Conservation (phyloP, 2,113 vertebrate genomes). For the Calidris pygmaea region DNA sequence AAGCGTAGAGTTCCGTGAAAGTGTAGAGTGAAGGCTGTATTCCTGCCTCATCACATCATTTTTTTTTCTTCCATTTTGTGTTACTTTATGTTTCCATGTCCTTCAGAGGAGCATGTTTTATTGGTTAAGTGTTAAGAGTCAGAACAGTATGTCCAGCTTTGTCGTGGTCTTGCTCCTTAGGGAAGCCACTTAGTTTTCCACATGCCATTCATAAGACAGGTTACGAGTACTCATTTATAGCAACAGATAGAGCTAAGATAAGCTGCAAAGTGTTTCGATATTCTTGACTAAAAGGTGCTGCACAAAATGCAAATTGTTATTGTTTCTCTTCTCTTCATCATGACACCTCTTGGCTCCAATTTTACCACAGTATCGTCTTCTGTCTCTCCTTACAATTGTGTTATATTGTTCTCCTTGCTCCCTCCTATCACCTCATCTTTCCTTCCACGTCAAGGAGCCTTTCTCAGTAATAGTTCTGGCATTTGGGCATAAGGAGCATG, state of each 20-base stretch:
- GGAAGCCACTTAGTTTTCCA: background rate
- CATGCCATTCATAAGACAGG: background rate
- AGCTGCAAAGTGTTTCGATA: background rate
- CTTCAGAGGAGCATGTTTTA: background rate
- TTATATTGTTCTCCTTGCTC: background rate
- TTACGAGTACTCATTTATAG: background rate
- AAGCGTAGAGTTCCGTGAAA: background rate
- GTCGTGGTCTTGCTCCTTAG: background rate
- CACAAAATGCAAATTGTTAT: constrained; percentile 23
- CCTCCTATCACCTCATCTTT: background rate
- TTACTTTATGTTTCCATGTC: background rate
- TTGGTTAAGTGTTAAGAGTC: background rate
- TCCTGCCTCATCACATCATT: background rate
- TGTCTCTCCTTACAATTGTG: background rate
- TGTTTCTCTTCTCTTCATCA: constrained; percentile 10
- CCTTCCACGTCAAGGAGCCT: background rate
- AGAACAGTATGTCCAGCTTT: background rate
- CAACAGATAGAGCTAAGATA: background rate
- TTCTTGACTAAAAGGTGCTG: background rate
- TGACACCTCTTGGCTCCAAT: background rate
- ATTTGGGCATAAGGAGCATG: background rate
- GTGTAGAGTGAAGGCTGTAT: background rate
- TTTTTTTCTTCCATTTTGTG: background rate
- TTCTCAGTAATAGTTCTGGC: constrained; percentile 8
- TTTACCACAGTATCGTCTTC: background rate